Evolutionary conservation across 2,888 invertebrate species (phyloP).

Genomic region (Agrotis exclamationis): DNA sequence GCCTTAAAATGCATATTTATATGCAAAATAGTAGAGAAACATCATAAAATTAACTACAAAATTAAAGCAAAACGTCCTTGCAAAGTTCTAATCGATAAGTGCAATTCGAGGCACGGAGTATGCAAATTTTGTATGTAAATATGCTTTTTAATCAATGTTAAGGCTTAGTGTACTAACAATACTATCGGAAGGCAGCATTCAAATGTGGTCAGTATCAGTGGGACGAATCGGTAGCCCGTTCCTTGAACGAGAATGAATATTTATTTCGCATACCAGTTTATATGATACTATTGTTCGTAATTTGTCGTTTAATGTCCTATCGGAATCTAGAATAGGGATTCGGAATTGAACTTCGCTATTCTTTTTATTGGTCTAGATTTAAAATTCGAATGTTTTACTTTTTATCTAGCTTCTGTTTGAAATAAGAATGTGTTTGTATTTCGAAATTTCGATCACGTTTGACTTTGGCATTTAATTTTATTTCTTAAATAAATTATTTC

Average conservation of each 20-base stretch:
- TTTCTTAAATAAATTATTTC: neutral
- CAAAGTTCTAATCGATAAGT: conserved; percentile 83
- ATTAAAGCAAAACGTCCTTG: conserved; percentile 72
- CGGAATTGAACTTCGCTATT: conserved; percentile 45
- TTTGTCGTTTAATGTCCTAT: conserved; percentile 76
- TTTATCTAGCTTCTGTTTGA: neutral
- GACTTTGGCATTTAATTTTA: neutral
- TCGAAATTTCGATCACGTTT: conserved; percentile 4
- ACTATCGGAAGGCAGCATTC: conserved; percentile 85
- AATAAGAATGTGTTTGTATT: conserved; percentile 9
- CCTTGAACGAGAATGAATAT: conserved; percentile 86
- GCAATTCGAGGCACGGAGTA: conserved; percentile 87
- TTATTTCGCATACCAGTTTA: conserved; percentile 82
- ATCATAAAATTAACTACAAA: conserved; percentile 68
- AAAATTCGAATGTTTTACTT: conserved; percentile 18
- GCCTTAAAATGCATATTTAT: conserved; percentile 65
- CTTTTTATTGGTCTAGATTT: conserved; percentile 51
- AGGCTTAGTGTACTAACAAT: conserved; percentile 83
- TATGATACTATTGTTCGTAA: conserved; percentile 82
- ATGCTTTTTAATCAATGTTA: conserved; percentile 88
- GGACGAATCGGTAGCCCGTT: conserved; percentile 79
- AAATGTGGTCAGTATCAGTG: conserved; percentile 83
- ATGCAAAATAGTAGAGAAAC: conserved; percentile 66
- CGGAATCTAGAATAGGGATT: conserved; percentile 67
- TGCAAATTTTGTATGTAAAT: conserved; percentile 88